Percentiles rank a stretch among this genome's conserved stretches.
phyloP scores from a whole-genome alignment of 1,140 invertebrate species.

The Papilio glaucus region DNA sequence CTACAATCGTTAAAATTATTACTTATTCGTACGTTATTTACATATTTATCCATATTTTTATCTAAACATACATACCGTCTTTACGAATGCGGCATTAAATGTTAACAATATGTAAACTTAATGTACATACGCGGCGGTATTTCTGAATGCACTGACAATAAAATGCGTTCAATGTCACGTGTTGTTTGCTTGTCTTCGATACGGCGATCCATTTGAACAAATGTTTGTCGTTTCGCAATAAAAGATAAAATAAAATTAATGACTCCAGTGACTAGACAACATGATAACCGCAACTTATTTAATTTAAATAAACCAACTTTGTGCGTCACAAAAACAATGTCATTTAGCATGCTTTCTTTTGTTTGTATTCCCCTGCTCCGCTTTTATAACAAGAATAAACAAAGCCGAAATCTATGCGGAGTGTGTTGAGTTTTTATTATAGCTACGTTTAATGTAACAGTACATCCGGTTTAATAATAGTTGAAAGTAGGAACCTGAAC shows the following conservation, averaged over 20 bases:
- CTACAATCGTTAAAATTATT: background rate
- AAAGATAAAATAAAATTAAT: slow-evolving; percentile 17
- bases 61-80: background rate
- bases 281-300: background rate
- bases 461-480: no score
- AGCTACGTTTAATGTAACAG: no score
- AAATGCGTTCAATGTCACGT: slow-evolving; percentile 33
- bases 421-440: no score
- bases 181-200: slow-evolving; percentile 22
- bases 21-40: background rate
- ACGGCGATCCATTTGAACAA: slow-evolving; percentile 25
- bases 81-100: background rate
- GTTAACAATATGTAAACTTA: background rate
- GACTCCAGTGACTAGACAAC: background rate
- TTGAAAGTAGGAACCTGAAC: no score
- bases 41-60: slow-evolving; percentile 5
- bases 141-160: slow-evolving; percentile 12
- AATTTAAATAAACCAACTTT: background rate
- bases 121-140: background rate
- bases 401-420: no score
- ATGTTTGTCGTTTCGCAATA: slow-evolving; percentile 24
- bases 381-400: no score
- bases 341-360: no score
- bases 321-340: no score
- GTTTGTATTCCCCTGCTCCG: no score